Conservation (phyloP, 2,113 vertebrate genomes). For the Leucosticte australis region DNA sequence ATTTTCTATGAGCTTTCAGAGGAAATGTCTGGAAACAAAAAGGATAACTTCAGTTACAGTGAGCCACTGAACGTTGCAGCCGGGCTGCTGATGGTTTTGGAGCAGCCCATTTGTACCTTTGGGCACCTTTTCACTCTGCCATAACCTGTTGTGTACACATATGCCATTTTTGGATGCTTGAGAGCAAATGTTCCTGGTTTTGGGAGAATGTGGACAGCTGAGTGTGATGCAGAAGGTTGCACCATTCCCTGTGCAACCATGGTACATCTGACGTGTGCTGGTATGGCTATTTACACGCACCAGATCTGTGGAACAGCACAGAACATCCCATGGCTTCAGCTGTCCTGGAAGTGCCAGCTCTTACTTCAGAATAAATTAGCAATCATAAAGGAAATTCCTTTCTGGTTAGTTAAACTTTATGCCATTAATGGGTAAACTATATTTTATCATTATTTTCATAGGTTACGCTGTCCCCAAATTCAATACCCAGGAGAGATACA, state of each 20-base stretch:
- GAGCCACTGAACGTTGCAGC: not conserved
- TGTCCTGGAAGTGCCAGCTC: not conserved
- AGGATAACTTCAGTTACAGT: not conserved
- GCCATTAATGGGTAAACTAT: not conserved
- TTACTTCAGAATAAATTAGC: not conserved
- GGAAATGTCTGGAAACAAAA: not conserved
- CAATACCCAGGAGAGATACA: not conserved
- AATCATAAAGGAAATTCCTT: not conserved
- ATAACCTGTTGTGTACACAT: not conserved
- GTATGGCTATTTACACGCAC: not conserved
- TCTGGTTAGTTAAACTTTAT: not conserved
- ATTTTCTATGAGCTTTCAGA: not conserved
- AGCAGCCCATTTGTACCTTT: not conserved
- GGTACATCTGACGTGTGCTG: fast-evolving
- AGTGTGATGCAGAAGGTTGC: not conserved
- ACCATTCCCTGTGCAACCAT: not conserved
- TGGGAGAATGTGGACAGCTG: not conserved
- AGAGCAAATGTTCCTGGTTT: not conserved
- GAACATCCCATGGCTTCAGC: not conserved
- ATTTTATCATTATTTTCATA: not conserved
- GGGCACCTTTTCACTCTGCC: not conserved
- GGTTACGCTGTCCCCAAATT: not conserved
- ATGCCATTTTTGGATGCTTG: not conserved
- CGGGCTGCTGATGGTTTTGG: fast-evolving
- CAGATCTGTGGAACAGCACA: not conserved